Conservation (phyloP, 2,113 vertebrate species). For the Ciconia boyciana region DNA sequence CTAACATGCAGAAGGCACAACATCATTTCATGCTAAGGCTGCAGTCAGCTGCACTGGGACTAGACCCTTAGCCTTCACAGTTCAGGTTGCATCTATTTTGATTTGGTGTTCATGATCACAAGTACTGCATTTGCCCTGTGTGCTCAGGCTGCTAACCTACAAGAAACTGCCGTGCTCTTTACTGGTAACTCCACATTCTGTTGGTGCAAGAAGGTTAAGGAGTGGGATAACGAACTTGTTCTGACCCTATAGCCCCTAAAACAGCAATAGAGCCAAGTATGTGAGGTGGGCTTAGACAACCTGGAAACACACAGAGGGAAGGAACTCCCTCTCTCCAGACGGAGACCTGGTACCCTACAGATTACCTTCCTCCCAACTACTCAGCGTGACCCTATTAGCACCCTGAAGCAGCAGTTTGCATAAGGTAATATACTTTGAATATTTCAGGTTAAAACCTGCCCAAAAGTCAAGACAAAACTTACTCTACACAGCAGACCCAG, state of each 20-base stretch:
- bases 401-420: background rate
- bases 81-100: background rate
- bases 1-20: background rate
- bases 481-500: background rate
- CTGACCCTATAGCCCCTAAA: background rate
- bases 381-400: background rate
- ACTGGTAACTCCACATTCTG: background rate
- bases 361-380: background rate
- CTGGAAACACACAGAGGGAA: background rate
- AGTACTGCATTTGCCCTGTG: background rate
- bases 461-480: background rate
- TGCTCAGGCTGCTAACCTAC: background rate
- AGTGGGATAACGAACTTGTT: background rate
- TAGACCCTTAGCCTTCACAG: background rate
- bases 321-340: background rate
- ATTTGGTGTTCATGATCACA: background rate
- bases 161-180: background rate
- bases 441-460: background rate
- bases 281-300: background rate
- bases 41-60: background rate
- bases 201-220: background rate
- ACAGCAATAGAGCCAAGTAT: background rate
- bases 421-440: background rate
- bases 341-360: fast-evolving
- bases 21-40: background rate